Conservation (phyloP, 1,140 invertebrate species). For the Scylla paramamosain region DNA sequence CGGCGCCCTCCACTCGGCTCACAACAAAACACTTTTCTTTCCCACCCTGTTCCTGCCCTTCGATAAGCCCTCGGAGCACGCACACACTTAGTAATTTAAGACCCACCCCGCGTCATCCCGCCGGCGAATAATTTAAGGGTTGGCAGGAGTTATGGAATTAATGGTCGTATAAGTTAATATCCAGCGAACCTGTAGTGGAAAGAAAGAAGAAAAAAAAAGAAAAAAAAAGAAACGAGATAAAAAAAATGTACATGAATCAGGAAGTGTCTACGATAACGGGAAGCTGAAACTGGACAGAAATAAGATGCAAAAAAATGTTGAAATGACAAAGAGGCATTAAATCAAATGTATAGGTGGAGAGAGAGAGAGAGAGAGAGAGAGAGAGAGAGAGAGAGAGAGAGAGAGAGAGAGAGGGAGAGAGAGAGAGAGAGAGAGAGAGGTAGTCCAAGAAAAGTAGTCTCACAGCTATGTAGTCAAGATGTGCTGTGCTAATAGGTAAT, state of each 20-base stretch:
- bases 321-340: not conserved
- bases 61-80: not conserved
- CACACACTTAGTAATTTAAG: not conserved
- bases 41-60: not conserved
- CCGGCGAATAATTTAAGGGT: too few species aligned
- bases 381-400: not conserved
- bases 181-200: not conserved
- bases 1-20: slow-evolving; percentile 25
- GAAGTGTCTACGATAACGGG: not conserved
- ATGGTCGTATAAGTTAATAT: too few species aligned
- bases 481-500: too few species aligned
- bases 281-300: not conserved
- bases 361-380: not conserved
- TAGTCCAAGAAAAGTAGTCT: not conserved
- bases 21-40: slow-evolving; percentile 4
- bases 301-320: not conserved
- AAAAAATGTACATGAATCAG: not conserved
- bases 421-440: not conserved
- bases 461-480: too few species aligned
- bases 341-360: not conserved
- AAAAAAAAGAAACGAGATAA: too few species aligned
- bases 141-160: too few species aligned
- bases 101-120: not conserved
- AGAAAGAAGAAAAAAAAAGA: not conserved
- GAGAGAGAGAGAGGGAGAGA: not conserved